Evolutionary conservation across 2,888 invertebrate genomes (phyloP).

Genomic region (Galeopsomyia nigrocyanea): DNA sequence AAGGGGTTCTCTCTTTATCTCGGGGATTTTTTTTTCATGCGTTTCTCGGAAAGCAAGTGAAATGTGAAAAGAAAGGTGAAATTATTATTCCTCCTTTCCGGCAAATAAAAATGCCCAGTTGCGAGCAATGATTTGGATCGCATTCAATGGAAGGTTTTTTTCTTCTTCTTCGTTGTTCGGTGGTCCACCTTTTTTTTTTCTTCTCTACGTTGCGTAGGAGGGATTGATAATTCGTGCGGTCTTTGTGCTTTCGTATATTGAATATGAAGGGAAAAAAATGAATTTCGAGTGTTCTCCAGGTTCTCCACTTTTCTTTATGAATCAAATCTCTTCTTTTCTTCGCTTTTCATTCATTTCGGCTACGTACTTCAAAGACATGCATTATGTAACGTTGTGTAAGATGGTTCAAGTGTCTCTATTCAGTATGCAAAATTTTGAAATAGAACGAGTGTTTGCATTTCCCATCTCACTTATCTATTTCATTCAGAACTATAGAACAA

Average conservation of each 20-base stretch:
- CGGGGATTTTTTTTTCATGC: conserved; percentile 26
- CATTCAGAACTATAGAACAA: too few species aligned
- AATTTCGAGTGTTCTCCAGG: not conserved
- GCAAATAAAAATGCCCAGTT: conserved; percentile 21
- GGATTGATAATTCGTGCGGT: conserved; percentile 30
- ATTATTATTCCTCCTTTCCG: conserved; percentile 47
- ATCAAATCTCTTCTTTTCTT: too few species aligned
- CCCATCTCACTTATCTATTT: too few species aligned
- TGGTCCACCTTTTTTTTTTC: conserved; percentile 17
- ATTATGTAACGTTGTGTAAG: too few species aligned
- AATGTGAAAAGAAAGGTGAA: conserved; percentile 34
- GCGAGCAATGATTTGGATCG: not conserved
- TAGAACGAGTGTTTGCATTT: too few species aligned
- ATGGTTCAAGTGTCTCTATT: too few species aligned
- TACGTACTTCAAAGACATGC: too few species aligned
- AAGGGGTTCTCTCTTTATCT: conserved; percentile 48
- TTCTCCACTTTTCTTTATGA: too few species aligned
- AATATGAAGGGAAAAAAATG: conserved; percentile 13
- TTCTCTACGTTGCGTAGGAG: not conserved
- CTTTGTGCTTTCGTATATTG: not conserved
- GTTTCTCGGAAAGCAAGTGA: conserved; percentile 40
- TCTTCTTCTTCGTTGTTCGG: conserved; percentile 16
- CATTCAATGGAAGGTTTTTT: conserved; percentile 8
- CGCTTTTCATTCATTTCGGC: too few species aligned
- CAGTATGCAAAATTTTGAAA: too few species aligned